Evolutionary conservation across 2,888 invertebrate species (phyloP).

Genomic region (Shargacucullia verbasci): DNA sequence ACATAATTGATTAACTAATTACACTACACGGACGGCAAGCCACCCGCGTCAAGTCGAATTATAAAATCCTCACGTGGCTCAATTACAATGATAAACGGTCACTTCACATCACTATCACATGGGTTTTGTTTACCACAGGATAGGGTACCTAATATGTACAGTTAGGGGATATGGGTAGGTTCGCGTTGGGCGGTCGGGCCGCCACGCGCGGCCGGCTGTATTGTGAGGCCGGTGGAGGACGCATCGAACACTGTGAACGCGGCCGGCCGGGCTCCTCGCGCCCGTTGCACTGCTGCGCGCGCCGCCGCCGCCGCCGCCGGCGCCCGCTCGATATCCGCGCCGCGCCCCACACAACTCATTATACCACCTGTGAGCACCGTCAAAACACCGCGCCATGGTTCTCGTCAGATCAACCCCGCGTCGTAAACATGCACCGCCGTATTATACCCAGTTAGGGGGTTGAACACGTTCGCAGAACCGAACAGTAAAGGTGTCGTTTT

Average conservation of each 20-base stretch:
- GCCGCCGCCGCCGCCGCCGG: conserved; percentile 72
- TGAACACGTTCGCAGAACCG: conserved; percentile 36
- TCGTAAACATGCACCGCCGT: conserved; percentile 48
- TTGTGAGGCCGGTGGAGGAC: conserved; percentile 62
- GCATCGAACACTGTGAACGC: conserved; percentile 71
- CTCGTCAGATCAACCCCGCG: conserved; percentile 59
- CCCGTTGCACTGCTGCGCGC: conserved; percentile 78
- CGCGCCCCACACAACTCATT: conserved; percentile 81
- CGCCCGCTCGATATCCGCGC: conserved; percentile 75
- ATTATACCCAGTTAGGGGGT: conserved; percentile 36
- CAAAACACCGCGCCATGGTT: conserved; percentile 83
- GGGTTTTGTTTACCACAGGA: conserved; percentile 68
- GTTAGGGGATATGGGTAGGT: conserved; percentile 60
- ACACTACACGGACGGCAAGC: conserved; percentile 63
- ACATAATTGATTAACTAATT: conserved; percentile 76
- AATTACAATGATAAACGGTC: conserved; percentile 40
- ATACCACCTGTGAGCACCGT: conserved; percentile 87
- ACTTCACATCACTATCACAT: conserved; percentile 64
- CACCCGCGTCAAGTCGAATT: conserved; percentile 45
- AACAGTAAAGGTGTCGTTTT: conserved; percentile 21
- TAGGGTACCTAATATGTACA: conserved; percentile 53
- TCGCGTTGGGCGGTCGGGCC: conserved; percentile 69
- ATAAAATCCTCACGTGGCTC: conserved; percentile 60
- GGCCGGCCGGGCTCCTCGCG: conserved; percentile 73
- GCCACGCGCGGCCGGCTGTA: conserved; percentile 71